phyloP scores from a whole-genome alignment of 2,888 invertebrate species.

The Biston stratarius region DNA sequence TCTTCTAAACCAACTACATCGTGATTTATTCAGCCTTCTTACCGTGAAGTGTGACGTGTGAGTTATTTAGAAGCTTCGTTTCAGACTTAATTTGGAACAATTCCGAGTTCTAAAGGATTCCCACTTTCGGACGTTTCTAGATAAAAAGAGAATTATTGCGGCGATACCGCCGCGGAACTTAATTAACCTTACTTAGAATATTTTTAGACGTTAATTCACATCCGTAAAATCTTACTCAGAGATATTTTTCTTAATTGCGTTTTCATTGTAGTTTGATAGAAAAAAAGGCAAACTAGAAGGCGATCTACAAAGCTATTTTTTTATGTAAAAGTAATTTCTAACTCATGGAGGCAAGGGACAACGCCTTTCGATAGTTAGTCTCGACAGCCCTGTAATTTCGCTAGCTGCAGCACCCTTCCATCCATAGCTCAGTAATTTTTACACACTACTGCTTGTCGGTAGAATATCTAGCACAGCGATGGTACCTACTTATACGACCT shows the following conservation, averaged over 20 bases:
- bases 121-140: conserved; percentile 31
- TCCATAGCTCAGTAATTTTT: no score
- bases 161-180: conserved; percentile 18
- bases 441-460: no score
- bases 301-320: no score
- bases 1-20: conserved; percentile 16
- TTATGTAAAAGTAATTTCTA: no score
- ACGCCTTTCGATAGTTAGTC: no score
- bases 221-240: neutral
- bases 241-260: neutral
- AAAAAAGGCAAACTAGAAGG: no score
- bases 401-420: no score
- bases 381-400: no score
- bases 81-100: conserved; percentile 28
- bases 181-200: conserved; percentile 20
- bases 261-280: no score
- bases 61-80: conserved; percentile 30
- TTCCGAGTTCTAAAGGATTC: conserved; percentile 27
- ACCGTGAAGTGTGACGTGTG: conserved; percentile 10
- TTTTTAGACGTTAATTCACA: neutral
- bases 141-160: conserved; percentile 39
- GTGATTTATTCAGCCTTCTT: conserved; percentile 28
- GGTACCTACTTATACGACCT: no score
- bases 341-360: no score
- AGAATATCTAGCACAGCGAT: no score